Percentiles rank a stretch among this genome's conserved stretches.
Evolutionary conservation across 2,888 invertebrate species (phyloP).

Genomic region (Corythucha ciliata): DNA sequence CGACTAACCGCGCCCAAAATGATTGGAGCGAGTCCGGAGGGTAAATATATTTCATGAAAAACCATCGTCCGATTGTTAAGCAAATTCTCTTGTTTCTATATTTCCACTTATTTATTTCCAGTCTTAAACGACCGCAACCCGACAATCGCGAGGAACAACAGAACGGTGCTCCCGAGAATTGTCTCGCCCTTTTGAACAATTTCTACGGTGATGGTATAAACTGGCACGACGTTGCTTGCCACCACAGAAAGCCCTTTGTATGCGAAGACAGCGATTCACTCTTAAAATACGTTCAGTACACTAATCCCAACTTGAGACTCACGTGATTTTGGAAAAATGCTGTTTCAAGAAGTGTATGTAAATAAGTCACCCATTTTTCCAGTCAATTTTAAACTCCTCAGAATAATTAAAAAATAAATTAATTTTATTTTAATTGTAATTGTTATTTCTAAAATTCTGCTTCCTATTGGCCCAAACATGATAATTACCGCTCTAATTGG

Average conservation of each 20-base stretch:
- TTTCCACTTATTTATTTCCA: constrained; percentile 31
- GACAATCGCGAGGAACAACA: constrained; percentile 68
- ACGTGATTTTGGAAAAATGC: background rate
- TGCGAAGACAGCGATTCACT: constrained; percentile 82
- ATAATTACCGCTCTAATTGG: no score
- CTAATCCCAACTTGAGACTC: constrained; percentile 58
- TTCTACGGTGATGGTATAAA: constrained; percentile 85
- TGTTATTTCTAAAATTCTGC: background rate
- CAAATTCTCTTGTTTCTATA: no score
- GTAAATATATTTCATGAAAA: constrained; percentile 36
- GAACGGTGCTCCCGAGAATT: constrained; percentile 76
- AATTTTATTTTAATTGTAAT: background rate
- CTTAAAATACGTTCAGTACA: constrained; percentile 73
- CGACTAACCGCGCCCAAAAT: constrained; percentile 69
- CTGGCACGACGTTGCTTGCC: constrained; percentile 86
- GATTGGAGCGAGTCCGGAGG: constrained; percentile 85
- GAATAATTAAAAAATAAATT: background rate
- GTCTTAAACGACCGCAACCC: constrained; percentile 73
- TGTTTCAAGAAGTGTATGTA: background rate
- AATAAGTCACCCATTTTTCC: no score
- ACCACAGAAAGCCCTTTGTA: constrained; percentile 78
- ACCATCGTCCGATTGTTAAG: background rate
- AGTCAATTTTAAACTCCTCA: background rate
- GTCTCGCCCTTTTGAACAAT: constrained; percentile 74
- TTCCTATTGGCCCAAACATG: no score